phyloP scores from a whole-genome alignment of 2,888 invertebrate species.

The Mylabris sibirica region DNA sequence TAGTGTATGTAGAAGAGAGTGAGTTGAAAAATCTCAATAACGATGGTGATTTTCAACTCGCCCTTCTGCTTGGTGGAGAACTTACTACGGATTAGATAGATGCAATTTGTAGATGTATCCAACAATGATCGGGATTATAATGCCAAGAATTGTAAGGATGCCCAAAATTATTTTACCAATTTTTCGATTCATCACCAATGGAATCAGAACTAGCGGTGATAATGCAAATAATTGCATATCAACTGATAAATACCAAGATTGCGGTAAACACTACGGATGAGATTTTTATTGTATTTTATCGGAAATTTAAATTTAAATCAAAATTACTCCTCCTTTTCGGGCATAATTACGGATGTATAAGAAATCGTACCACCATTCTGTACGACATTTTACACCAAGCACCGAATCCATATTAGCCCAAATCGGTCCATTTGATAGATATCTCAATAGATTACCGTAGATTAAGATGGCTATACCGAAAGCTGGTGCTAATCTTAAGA shows the following conservation, averaged over 20 bases:
- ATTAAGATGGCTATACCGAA: constrained; percentile 26
- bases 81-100: background rate
- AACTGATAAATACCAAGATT: constrained; percentile 48
- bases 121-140: constrained; percentile 19
- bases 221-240: constrained; percentile 48
- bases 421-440: constrained; percentile 28
- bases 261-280: constrained; percentile 44
- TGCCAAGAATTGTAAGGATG: constrained; percentile 14
- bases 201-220: constrained; percentile 44
- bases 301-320: background rate
- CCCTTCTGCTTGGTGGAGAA: too few species aligned
- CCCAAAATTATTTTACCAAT: constrained; percentile 15
- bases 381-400: constrained; percentile 18
- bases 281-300: background rate
- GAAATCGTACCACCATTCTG: constrained; percentile 28
- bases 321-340: constrained; percentile 7
- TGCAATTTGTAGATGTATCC: constrained; percentile 12
- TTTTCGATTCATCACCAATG: constrained; percentile 36
- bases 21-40: background rate
- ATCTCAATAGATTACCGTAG: constrained; percentile 16
- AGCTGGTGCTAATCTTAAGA: constrained; percentile 53
- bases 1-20: too few species aligned
- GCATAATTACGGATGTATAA: constrained; percentile 30
- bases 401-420: constrained; percentile 23
- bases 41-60: too few species aligned